These are phyloP conservation scores for Limanda limanda DNA, from an alignment of 2,113 vertebrate species.

Conservation along the genomic window DNA sequence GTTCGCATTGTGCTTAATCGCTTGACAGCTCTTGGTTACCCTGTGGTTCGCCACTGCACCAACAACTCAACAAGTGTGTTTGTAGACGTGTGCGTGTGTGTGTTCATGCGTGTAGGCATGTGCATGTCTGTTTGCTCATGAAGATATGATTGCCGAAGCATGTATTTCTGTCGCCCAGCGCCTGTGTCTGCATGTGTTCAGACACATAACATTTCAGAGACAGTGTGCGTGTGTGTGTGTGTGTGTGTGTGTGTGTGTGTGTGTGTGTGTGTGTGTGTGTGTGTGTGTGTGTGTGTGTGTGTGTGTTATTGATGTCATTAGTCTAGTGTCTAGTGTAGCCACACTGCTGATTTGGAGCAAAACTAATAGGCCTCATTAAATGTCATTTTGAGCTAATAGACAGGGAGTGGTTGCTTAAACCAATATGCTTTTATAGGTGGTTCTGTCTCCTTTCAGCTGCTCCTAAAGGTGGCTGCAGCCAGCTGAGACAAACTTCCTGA, in stretches of 20 bases:
- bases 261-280: conserved; percentile 19
- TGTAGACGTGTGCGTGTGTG: conserved; percentile 27
- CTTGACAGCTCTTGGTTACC: conserved; percentile 73
- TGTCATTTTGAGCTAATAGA: conserved; percentile 86
- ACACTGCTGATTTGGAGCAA: conserved; percentile 70
- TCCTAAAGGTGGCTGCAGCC: conserved; percentile 63
- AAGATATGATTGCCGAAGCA: background rate
- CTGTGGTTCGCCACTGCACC: conserved; percentile 74
- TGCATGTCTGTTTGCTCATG: background rate
- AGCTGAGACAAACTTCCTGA: conserved; percentile 75
- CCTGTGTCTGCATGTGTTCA: conserved; percentile 8
- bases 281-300: conserved; percentile 3
- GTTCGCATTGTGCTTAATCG: conserved; percentile 77
- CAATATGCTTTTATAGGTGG: conserved; percentile 81
- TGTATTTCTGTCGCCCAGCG: conserved; percentile 4
- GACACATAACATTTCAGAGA: conserved; percentile 39
- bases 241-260: conserved; percentile 50
- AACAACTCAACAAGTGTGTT: conserved; percentile 21
- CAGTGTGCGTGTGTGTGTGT: conserved; percentile 45
- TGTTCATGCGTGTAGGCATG: conserved; percentile 8
- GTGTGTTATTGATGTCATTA: conserved; percentile 75
- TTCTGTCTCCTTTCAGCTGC: conserved; percentile 75
- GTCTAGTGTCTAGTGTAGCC: conserved; percentile 57
- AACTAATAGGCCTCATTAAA: conserved; percentile 85
- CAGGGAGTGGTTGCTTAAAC: conserved; percentile 82